These are phyloP conservation scores for Chymomyza amoena DNA, from an alignment of 2,888 invertebrate species.

Conservation along the genomic window DNA sequence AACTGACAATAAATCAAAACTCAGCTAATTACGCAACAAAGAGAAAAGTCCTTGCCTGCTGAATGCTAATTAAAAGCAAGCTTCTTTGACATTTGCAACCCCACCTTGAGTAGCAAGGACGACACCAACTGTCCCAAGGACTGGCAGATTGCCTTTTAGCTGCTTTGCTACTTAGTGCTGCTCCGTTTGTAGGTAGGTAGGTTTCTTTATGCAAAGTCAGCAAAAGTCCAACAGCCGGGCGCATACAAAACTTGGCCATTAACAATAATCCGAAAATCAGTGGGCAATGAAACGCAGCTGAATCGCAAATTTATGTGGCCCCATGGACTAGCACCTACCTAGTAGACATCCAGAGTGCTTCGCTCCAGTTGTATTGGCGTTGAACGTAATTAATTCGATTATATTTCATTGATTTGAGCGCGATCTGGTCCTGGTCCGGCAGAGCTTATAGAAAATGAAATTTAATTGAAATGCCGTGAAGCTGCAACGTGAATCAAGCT, in stretches of 20 bases:
- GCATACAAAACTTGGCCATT: conserved; percentile 60
- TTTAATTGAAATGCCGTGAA: conserved; percentile 75
- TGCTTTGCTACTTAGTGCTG: neutral
- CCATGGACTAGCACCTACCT: neutral
- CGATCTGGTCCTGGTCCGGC: conserved; percentile 26
- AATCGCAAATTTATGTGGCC: conserved; percentile 69
- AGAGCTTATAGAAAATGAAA: conserved; percentile 71
- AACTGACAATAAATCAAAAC: conserved; percentile 68
- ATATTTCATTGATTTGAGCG: conserved; percentile 78
- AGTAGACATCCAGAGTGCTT: neutral
- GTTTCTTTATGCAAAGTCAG: conserved; percentile 37
- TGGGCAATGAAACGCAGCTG: conserved; percentile 63
- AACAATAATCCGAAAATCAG: conserved; percentile 67
- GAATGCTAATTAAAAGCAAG: conserved; percentile 69
- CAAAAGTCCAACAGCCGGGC: conserved; percentile 26
- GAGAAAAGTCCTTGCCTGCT: conserved; percentile 60
- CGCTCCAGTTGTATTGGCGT: conserved; percentile 10
- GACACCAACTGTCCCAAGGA: conserved; percentile 13
- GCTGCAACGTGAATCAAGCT: conserved; percentile 69
- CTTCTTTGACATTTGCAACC: conserved; percentile 40
- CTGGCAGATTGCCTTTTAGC: neutral
- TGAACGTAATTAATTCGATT: conserved; percentile 78
- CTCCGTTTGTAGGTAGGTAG: neutral
- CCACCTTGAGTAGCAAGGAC: conserved; percentile 4
- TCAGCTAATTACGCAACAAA: conserved; percentile 74